Percentiles rank a stretch among this genome's conserved stretches.
phyloP scores from a whole-genome alignment of 2,797 vertebrate species.

The Cirrhinus molitorella region DNA sequence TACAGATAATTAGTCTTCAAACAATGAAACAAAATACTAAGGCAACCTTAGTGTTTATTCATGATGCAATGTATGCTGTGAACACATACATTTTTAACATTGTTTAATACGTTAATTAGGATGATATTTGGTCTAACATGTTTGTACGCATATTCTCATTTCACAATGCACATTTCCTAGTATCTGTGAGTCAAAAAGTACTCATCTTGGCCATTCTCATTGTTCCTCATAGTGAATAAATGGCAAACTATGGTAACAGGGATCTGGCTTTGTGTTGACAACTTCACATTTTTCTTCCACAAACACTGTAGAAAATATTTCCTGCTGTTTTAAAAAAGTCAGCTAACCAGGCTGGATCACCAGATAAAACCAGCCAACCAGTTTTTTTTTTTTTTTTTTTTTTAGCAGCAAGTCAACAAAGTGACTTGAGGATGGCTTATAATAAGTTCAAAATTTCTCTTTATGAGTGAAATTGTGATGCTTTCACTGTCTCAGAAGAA shows the following conservation, averaged over 20 bases:
- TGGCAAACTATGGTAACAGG: not conserved
- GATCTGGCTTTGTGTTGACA: not conserved
- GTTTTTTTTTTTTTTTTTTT: too few species aligned
- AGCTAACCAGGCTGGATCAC: too few species aligned
- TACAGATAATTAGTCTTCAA: not conserved
- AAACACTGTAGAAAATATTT: not conserved
- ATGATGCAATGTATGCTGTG: not conserved
- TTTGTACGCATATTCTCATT: not conserved
- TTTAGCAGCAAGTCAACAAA: not conserved
- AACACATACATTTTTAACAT: not conserved
- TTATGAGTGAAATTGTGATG: not conserved
- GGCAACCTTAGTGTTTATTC: not conserved
- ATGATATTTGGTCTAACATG: not conserved
- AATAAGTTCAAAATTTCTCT: not conserved
- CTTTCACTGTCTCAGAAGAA: not conserved
- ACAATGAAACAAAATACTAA: not conserved
- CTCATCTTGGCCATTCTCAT: not conserved
- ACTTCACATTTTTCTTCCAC: not conserved
- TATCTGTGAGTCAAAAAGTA: not conserved
- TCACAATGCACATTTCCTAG: not conserved
- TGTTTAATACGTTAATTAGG: not conserved
- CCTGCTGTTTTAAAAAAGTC: too few species aligned
- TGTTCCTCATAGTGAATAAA: not conserved
- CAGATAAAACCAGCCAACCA: too few species aligned
- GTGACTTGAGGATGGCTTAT: not conserved